phyloP scores from a whole-genome alignment of 1,140 invertebrate species.

The Atopsyche davidsoni region DNA sequence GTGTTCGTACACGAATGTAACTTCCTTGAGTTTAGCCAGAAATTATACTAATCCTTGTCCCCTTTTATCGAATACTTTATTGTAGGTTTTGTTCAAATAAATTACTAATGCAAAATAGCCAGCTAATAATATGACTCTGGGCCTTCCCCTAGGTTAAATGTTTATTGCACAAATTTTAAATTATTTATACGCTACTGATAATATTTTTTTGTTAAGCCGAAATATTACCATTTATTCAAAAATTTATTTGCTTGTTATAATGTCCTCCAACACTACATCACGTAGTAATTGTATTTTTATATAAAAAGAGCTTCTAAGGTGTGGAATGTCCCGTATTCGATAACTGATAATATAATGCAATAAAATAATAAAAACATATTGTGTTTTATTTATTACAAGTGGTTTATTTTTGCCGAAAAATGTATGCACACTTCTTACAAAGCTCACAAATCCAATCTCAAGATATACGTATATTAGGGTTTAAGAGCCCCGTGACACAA shows the following conservation, averaged over 20 bases:
- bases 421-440: too few relatives aligned
- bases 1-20: conserved; percentile 22
- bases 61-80: conserved; percentile 1
- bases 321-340: conserved; percentile 31
- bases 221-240: conserved; percentile 29
- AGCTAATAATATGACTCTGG: conserved; percentile 6
- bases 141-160: conserved; percentile 12
- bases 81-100: neutral
- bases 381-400: neutral
- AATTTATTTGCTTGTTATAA: conserved; percentile 30
- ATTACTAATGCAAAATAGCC: too few relatives aligned
- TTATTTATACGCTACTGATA: conserved; percentile 26
- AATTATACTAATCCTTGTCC: conserved; percentile 20
- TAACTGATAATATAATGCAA: conserved; percentile 29
- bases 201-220: conserved; percentile 22
- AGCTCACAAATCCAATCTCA: too few relatives aligned
- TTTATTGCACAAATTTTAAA: conserved; percentile 27
- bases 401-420: too few relatives aligned
- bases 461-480: too few relatives aligned
- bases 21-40: conserved; percentile 19
- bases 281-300: conserved; percentile 32
- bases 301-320: conserved; percentile 31
- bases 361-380: conserved; percentile 25
- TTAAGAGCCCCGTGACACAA: too few relatives aligned
- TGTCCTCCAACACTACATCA: conserved; percentile 24